Conservation (phyloP, 2,797 vertebrate genomes). For the Triplophysa yarkandensis region DNA sequence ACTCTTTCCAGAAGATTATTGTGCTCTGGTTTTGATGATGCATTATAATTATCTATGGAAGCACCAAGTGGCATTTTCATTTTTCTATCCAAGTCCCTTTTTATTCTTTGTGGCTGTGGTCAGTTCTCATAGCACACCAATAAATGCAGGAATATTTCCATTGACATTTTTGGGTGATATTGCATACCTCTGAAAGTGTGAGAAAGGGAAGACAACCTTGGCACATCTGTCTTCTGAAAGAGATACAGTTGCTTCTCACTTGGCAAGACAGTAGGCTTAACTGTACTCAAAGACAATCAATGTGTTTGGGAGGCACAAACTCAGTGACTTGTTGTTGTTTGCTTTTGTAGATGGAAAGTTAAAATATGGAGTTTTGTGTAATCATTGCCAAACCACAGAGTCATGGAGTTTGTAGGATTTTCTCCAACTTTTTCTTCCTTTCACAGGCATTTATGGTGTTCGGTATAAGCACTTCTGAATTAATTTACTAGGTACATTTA, state of each 20-base stretch:
- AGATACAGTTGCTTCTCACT: neutral
- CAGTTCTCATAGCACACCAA: conserved; percentile 13
- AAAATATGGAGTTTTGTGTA: conserved; percentile 69
- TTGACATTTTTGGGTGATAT: neutral
- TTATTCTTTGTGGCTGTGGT: conserved; percentile 63
- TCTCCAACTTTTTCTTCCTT: conserved; percentile 22
- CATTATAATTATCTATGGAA: conserved; percentile 74
- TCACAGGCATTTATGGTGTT: conserved; percentile 21
- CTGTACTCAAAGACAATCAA: neutral
- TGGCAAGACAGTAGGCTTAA: neutral
- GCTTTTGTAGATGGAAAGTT: conserved; percentile 77
- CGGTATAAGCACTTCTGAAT: conserved; percentile 64
- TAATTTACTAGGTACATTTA: conserved; percentile 64
- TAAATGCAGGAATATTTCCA: conserved; percentile 13
- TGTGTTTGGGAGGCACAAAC: conserved; percentile 11
- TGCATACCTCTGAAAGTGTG: neutral
- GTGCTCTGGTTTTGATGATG: conserved; percentile 62
- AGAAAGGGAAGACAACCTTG: neutral
- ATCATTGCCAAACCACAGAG: conserved; percentile 40
- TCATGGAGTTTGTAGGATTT: conserved; percentile 1
- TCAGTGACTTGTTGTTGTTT: conserved; percentile 72
- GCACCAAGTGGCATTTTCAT: conserved; percentile 54
- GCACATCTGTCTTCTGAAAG: neutral
- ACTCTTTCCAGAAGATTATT: conserved; percentile 60
- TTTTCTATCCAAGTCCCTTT: conserved; percentile 60